Base-by-base conservation (phyloP, 2,888 invertebrate genomes). In the Trilocha varians region DNA sequence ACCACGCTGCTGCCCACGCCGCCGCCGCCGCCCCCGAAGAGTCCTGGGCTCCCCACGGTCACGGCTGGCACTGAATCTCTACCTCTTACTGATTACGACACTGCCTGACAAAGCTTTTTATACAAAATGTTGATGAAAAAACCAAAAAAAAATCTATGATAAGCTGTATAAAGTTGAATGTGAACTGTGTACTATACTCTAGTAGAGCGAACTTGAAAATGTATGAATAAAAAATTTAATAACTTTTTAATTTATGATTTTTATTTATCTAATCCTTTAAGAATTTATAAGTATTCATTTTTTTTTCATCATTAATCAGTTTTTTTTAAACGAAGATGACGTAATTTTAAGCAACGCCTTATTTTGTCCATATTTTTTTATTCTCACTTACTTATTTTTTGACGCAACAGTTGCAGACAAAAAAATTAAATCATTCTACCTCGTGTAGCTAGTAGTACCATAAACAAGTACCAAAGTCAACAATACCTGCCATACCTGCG, bases 181-280 rank as follows among this genome's bases (percentile, higher is more conserved):
- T 68, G 74, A 67, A 73, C 63, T 76, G 77, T 76, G 70, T 73
- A 73, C 64, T 70, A 77, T 73, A 68, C 69, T 73, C 67, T 74
- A 75, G 71, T 71, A 77, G 78, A 78, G 76, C 75, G 77, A 75
- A 78, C 68, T 68, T 72, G 72, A 78, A 72, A 80, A 74, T 69
- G 71, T 76, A 71, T 71, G 56, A 72, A 63, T 68, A 80, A 80
- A 77, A 76, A 78, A 69, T 59, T 53, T 70, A 65, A 79, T 72
- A 78, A 78, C 59, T 62, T 74, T 65, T 62, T 25, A 25, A 25
- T 25, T 9, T 25, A 8, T 18, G 25, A 25, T 25, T 25, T 25
- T 25, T 25, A 25, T 25, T 25, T 25, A 25, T 4, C 25, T 9
- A 2, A 25, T 25, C 11, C 25, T 25, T 25, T 5, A n/a, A n/a